Percentiles rank a stretch among this genome's conserved stretches.
Evolutionary conservation across 2,888 invertebrate genomes (phyloP).

Genomic region (Tanaodytes sp.): DNA sequence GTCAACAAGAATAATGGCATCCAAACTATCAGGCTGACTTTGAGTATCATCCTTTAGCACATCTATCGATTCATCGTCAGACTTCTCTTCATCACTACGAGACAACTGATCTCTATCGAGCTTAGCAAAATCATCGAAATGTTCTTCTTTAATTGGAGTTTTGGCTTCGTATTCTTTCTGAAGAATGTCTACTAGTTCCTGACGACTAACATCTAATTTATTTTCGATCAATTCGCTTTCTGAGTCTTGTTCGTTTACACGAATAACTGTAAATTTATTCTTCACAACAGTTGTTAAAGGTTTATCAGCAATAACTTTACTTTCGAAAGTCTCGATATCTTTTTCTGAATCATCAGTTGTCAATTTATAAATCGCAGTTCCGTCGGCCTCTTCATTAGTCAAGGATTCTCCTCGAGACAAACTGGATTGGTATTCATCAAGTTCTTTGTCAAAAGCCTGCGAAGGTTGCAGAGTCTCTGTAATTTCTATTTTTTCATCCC

Average conservation of each 20-base stretch:
- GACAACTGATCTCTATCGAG: slow-evolving; percentile 36
- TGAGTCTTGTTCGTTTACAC: slow-evolving; percentile 65
- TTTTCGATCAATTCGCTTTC: slow-evolving; percentile 69
- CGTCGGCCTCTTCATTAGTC: not conserved
- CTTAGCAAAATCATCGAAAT: slow-evolving; percentile 50
- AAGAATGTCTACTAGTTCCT: slow-evolving; percentile 68
- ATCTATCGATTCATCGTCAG: slow-evolving; percentile 36
- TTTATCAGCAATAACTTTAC: not conserved
- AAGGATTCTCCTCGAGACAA: slow-evolving; percentile 50
- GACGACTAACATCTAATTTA: slow-evolving; percentile 68
- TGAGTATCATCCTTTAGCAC: slow-evolving; percentile 44
- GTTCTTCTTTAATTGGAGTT: slow-evolving; percentile 65
- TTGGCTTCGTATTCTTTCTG: slow-evolving; percentile 68
- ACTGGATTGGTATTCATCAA: slow-evolving; percentile 67
- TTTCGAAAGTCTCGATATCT: not conserved
- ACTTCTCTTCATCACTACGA: slow-evolving; percentile 56
- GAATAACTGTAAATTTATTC: slow-evolving; percentile 64
- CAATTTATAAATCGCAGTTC: too few relatives aligned
- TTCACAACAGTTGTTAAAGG: slow-evolving; percentile 19
- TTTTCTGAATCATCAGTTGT: not conserved
- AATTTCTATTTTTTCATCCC: slow-evolving; percentile 71
- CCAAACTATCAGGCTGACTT: slow-evolving; percentile 46
- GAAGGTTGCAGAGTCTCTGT: slow-evolving; percentile 67
- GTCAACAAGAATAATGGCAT: slow-evolving; percentile 38
- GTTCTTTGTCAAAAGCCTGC: slow-evolving; percentile 68